Base-by-base conservation (phyloP, 1,140 invertebrate species). In the Caligus rogercresseyi region DNA sequence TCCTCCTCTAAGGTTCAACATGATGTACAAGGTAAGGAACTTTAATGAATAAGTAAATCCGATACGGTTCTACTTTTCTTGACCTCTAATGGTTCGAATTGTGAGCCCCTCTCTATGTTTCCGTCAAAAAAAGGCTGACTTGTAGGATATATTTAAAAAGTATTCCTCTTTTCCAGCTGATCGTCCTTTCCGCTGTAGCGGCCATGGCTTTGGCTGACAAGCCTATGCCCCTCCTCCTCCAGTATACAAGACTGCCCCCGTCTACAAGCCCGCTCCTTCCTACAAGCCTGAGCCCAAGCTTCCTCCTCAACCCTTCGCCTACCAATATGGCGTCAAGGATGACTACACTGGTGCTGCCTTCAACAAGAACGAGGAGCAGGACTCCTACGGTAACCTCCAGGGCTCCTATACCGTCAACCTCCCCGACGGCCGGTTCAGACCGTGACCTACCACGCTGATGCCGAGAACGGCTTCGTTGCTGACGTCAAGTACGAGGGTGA, bases 241-340 rank as follows among this genome's bases (percentile, higher is more conserved):
- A 43, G 31, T 43, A 7, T 43, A 43, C 31, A 43, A 43, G n/a
- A 7, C 7, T 11, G 31, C 31, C 7, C 53, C 53, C 19, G 53
- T 20, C 16, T 54, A 54, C 20, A 4, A 20, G 19, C 53, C 53
- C 11, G 15, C 60, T 52, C 14, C 51, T 18, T 4, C 16, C 23
- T 62, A 62, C 60, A 53, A 54, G 20, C 24, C 23, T 16, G 2
- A 25, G 7, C 23, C 57, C 57, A 16, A 60, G n/a, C 16, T 18
- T 4, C 16, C 60, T 43, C 58, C 58, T 24, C 60, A 62, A 21
- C 60, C 60, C 26, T 62, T 62, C 31, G 60, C 60, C 51, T 62
- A 62, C 60, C 43, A 62, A 54, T 62, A 62, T 43, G 60, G 60
- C n/a, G 60, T 62, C 11, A 62, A 62, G 31, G 60, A 62, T 26